Base-by-base conservation (phyloP, 1,140 invertebrate genomes). In the Aethina tumida region DNA sequence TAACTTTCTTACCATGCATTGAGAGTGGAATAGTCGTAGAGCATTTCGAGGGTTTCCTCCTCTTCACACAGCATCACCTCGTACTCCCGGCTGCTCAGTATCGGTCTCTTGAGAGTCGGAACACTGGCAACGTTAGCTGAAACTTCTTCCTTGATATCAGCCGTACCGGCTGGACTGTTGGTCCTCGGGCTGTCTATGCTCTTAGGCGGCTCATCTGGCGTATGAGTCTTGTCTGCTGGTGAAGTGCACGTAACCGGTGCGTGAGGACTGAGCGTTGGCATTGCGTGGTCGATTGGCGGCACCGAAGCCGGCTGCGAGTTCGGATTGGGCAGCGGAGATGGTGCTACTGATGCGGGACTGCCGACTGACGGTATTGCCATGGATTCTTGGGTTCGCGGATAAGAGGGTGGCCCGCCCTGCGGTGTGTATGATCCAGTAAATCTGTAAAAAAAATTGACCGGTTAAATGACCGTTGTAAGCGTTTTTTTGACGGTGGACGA, bases 1-100 rank as follows among this genome's bases (percentile, higher is more conserved):
- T 31, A 35, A 15, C 14, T 27, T 22, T 35, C 20, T 73, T 54
- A 86, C 87, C 88, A 94, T 12, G 79, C 81, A 59, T 88, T 75
- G 36, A 90, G 71, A 36, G 76, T 77, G 31, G 82, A 75, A 66
- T 91, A 92, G 62, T 94, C 86, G 59, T 94, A 94, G 1, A 95
- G 71, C 62, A 85, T 74, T 40, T 84, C 76, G 30, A 85, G 73
- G 30, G 79, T 77, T 48, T 83, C 77, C 56, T 86, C 81, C 53
- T 86, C 83, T 45, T 88, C 84, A 18, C 69, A 67, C 0, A 78
- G 62, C 1, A 83, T 68, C 45, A 77, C 74, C 49, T 86, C 79
- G 32, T 82, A 76, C 49, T 84, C 81, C 53, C 77, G 77, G 1
- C 75, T 73, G 9, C 70, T 73, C 24, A 91, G 66, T 27, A 75